Base-by-base conservation (phyloP, 2,797 vertebrate species). In the Hipposideros larvatus region DNA sequence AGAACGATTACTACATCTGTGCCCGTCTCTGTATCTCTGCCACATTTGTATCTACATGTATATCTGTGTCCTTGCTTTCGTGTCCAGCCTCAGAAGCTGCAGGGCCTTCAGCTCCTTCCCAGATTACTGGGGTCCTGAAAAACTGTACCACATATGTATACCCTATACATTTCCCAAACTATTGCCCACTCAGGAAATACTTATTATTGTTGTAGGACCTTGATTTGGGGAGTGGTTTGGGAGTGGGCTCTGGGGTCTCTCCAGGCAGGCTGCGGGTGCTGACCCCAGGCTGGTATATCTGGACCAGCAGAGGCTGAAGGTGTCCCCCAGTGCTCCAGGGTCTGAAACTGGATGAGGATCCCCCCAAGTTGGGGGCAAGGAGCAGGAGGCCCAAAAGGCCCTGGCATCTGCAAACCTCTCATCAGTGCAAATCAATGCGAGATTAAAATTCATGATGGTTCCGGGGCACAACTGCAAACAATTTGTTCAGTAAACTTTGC, bases 381-480 rank as follows among this genome's bases (percentile, higher is more conserved):
- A 53, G 63, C 85, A 82, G 59, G 78, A 95, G 88, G 57, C 80
- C 65, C 59, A 51, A 65, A 61, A 84, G 86, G 87, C 90, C 96
- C 91, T 87, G 92, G 95, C 96, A 96, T 97, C 92, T 96, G 83
- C 61, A 80, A 98, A 92, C 79, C 66, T 97, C 92, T 63, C 66
- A 93, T 97, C 95, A 96, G 96, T 24, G 66, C 89, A 96, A 99
- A 99, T 98, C 98, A 98, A 98, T 96, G 98, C 98, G 95, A 98
- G 98, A 99, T 99, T 98, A 98, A 99, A 99, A 99, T 99, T 99
- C 98, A 99, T 98, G 98, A 99, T 98, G 98, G 98, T 98, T 99
- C 98, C 95, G 97, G 98, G 98, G 98, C 98, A 98, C 98, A 98
- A 98, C 97, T 98, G 98, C 98, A 98, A 98, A 98, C 98, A 98